These are phyloP conservation scores for Zalophus californianus DNA, from an alignment of 2,797 vertebrate genomes.

Conservation along the genomic window DNA sequence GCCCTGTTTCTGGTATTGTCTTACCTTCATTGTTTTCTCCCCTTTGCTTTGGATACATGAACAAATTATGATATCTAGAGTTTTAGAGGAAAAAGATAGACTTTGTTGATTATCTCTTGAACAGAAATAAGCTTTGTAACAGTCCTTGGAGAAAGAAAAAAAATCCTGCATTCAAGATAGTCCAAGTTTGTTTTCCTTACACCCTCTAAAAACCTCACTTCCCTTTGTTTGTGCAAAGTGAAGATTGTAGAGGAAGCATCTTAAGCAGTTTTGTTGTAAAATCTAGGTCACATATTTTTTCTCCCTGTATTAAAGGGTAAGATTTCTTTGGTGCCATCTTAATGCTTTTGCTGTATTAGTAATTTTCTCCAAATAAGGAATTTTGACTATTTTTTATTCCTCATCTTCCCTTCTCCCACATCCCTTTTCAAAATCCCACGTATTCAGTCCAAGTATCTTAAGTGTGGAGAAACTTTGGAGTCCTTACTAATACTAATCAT, in stretches of 20 bases:
- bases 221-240: not conserved
- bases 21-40: not conserved
- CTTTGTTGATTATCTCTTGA: not conserved
- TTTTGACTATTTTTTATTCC: not conserved
- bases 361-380: conserved; percentile 44
- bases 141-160: not conserved
- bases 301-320: not conserved
- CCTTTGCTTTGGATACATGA: not conserved
- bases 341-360: conserved; percentile 45
- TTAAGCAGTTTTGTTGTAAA: conserved; percentile 22
- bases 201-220: not conserved
- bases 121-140: conserved; percentile 39
- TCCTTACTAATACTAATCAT: not conserved
- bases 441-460: not conserved
- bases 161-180: not conserved
- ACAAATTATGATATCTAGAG: not conserved
- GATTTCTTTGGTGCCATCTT: not conserved
- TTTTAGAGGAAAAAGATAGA: conserved; percentile 9
- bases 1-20: not conserved
- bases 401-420: not conserved
- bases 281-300: not conserved
- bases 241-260: not conserved
- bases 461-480: not conserved
- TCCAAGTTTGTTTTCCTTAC: conserved; percentile 40
- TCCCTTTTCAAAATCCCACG: not conserved